Base-by-base conservation (phyloP, 2,888 invertebrate species). In the Dorcus parallelipipedus region DNA sequence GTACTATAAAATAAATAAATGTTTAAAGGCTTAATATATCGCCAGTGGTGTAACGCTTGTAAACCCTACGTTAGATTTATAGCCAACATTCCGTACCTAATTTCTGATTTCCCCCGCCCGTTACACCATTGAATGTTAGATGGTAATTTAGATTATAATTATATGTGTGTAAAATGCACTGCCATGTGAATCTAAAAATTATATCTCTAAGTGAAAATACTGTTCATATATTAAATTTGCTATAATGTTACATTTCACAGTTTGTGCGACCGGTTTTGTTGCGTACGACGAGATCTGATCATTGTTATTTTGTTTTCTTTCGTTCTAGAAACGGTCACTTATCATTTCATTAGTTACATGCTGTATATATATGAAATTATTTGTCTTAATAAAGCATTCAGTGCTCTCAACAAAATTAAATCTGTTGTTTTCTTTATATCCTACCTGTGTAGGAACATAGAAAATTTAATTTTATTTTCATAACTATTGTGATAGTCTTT, bases 371-470 rank as follows among this genome's bases (percentile, higher is more conserved):
- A 54, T 26, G 10, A 39, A 53, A 52, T 59, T 9, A 52, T 64
- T 59, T 62, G 38, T 55, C 54, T 61, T 65, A 74, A 75, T 75
- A 74, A 75, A 75, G 71, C 71, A 68, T 73, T 73, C 72, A 73
- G 72, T 73, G 75, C 73, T 74, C 72, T 70, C 61, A 60, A 55
- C 62, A 48, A 49, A 26, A 38, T n/a, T 33, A 33, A 6, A 33
- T 33, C 3, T 6, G 26, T 33, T 6, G 26, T 33, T 33, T 33
- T 1, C 26, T 33, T 33, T 33, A 6, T 6, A 6, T 4, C 26
- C 1, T 33, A 3, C 26, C 26, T 33, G 20, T 20, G 3, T 20
- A 20, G 20, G 3, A 20, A 3, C 20, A 20, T 2, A 20, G 3
- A 20, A 20, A n/a, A n/a, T n/a, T n/a, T n/a, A n/a, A n/a, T n/a